Base-by-base conservation (phyloP, 2,888 invertebrate species). In the Drosophila fungiperda region DNA sequence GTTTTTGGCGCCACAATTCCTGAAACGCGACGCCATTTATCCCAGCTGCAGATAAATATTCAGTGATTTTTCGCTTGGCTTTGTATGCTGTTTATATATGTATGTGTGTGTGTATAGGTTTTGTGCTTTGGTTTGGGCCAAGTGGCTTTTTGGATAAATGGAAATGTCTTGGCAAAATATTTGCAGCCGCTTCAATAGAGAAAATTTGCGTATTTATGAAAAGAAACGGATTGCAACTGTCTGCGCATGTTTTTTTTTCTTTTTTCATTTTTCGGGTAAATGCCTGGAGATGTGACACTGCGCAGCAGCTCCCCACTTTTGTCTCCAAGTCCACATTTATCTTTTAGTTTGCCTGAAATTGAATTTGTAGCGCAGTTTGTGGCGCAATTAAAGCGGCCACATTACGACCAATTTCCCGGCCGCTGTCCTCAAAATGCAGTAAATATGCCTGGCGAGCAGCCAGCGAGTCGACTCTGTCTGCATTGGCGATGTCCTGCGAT, bases 1-100 rank as follows among this genome's bases (percentile, higher is more conserved):
- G 88, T 90, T 90, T 80, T 82, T 78, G 91, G 89, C 91, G 89
- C 91, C 89, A 76, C 76, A 63, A 73, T 78, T 82, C 83, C 79
- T 84, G 63, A 68, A 72, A 72, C 23, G 60, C 73, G 68, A 62
- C 85, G 72, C 29, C 75, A 54, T 62, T 50, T 69, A 66, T 66
- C 40, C 55, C 62, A 57, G 72, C 57, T 64, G 52, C 62, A 70
- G 49, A 57, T 35, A 45, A 38, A 50, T 62, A 58, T 68, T 59
- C 55, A 48, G 57, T 60, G 54, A 67, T 53, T 74, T 78, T 68
- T 64, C 63, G 48, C 48, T 45, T 59, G 58, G 64, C 73, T 52
- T n/a, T 54, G 50, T 45, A 58, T 29, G 23, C 11, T 70, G 35
- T 52, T 4, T 48, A 32, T 35, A 20, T 67, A 48, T 64, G 23